Percentiles rank a stretch among this genome's conserved stretches.
Evolutionary conservation across 2,113 vertebrate genomes (phyloP).

Genomic region (Amblyopsis rosae): DNA sequence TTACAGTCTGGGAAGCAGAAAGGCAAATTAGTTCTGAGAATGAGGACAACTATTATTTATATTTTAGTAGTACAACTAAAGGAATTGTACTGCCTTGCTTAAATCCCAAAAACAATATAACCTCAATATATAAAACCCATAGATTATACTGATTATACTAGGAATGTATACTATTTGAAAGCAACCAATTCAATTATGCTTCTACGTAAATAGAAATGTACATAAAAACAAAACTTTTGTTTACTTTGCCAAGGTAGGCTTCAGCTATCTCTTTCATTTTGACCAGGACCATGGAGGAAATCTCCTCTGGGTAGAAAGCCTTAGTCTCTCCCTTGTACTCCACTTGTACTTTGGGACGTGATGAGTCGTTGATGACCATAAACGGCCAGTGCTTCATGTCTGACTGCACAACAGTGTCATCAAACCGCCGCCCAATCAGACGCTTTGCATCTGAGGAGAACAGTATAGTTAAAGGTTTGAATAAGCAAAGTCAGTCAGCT

Average conservation of each 20-base stretch:
- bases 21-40: not conserved
- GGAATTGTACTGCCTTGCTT: not conserved
- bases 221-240: not conserved
- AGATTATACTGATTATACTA: no score
- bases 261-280: conserved; percentile 81
- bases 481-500: not conserved
- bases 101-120: not conserved
- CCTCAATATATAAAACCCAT: not conserved
- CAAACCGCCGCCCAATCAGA: conserved; percentile 77
- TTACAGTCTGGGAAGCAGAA: conserved; percentile 52
- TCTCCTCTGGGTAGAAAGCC: conserved; percentile 76
- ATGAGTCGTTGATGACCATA: conserved; percentile 65
- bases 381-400: conserved; percentile 82
- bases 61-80: not conserved
- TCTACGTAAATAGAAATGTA: no score
- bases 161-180: no score
- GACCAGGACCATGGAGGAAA: conserved; percentile 79
- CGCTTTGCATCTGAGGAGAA: conserved; percentile 72
- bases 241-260: conserved; percentile 78
- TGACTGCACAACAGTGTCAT: conserved; percentile 73
- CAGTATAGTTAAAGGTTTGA: not conserved
- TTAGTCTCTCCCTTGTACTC: conserved; percentile 79
- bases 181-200: no score
- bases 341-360: conserved; percentile 76
- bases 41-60: not conserved